Evolutionary conservation across 2,888 invertebrate genomes (phyloP).

Genomic region (Tridacna gigas): DNA sequence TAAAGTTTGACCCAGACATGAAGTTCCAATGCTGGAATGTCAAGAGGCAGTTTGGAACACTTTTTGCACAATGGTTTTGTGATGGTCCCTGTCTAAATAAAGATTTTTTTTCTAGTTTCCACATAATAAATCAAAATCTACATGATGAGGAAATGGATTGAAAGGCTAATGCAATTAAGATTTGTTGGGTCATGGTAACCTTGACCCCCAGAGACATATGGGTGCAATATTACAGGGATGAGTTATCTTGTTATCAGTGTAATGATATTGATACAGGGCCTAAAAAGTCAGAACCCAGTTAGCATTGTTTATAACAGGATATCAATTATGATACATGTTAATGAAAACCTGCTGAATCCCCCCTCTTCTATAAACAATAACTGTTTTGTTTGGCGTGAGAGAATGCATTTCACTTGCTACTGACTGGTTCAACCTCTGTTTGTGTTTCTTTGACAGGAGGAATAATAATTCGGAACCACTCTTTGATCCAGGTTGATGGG

Average conservation of each 20-base stretch:
- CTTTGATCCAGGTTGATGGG: slow-evolving; percentile 66
- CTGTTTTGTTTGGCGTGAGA: slow-evolving; percentile 62
- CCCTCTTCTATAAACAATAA: slow-evolving; percentile 54
- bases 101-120: no score
- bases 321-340: slow-evolving; percentile 62
- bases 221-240: slow-evolving; percentile 8
- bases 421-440: slow-evolving; percentile 59
- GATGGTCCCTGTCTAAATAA: no score
- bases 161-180: no score
- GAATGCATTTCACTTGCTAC: slow-evolving; percentile 54
- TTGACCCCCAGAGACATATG: slow-evolving; percentile 11
- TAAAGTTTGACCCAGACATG: no score
- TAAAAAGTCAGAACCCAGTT: slow-evolving; percentile 19
- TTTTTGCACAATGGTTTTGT: no score
- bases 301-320: slow-evolving; percentile 53
- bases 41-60: no score
- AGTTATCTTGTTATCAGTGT: slow-evolving; percentile 10
- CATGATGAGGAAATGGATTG: no score
- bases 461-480: slow-evolving; percentile 62
- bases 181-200: neutral
- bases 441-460: slow-evolving; percentile 64
- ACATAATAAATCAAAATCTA: no score
- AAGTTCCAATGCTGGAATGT: no score
- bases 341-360: slow-evolving; percentile 61
- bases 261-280: slow-evolving; percentile 34